A percentile compares a stretch with the other conserved stretches of the same genome.
Evolutionary conservation across 2,797 vertebrate genomes (phyloP).

Genomic region (Acanthurus leucopareius): DNA sequence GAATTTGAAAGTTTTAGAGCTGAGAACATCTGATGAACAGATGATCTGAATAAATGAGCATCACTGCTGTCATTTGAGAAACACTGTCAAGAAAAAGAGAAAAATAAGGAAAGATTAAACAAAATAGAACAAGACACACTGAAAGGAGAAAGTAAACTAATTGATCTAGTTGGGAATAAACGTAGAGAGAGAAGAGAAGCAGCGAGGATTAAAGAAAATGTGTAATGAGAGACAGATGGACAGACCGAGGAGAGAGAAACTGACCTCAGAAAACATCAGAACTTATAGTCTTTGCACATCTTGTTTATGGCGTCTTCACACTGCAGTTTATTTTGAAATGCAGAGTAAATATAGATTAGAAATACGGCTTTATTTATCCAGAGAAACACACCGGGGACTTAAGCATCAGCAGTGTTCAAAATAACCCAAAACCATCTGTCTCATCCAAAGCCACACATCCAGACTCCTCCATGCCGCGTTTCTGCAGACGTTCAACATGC

Average conservation of each 20-base stretch:
- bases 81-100: no score
- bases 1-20: no score
- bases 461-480: not conserved
- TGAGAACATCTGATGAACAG: no score
- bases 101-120: not conserved
- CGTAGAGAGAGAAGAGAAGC: not conserved
- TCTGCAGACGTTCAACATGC: not conserved
- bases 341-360: not conserved
- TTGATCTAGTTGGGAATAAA: no score
- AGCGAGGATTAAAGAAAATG: not conserved
- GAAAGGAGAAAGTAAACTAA: not conserved
- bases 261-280: not conserved
- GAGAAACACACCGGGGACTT: not conserved
- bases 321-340: slow-evolving; percentile 9
- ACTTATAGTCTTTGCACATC: not conserved
- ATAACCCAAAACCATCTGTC: not conserved
- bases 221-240: not conserved
- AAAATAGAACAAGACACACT: not conserved
- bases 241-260: no score
- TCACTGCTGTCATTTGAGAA: no score
- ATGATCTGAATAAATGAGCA: no score
- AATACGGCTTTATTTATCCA: slow-evolving; percentile 4
- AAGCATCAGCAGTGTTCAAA: no score
- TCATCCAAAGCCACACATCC: not conserved
- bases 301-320: not conserved